These are phyloP conservation scores for Julus scandinavius DNA, from an alignment of 2,888 invertebrate genomes.

Conservation along the genomic window DNA sequence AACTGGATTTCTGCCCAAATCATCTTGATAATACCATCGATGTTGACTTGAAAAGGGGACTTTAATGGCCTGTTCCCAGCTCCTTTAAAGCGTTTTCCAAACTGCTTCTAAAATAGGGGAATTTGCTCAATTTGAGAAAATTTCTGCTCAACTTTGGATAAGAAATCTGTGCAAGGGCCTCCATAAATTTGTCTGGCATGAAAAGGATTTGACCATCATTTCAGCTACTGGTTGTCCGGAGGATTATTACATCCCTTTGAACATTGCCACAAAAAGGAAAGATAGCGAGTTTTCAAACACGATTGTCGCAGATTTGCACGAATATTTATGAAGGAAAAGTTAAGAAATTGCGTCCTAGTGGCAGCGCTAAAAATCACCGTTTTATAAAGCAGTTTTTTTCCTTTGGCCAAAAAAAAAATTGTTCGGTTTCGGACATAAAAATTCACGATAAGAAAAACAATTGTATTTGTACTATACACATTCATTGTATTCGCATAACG, in stretches of 20 bases:
- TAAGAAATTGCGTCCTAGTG: neutral
- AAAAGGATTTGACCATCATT: neutral
- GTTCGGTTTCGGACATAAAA: neutral
- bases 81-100: neutral
- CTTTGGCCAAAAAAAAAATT: neutral
- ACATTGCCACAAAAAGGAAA: neutral
- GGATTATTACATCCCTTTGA: conserved; percentile 14
- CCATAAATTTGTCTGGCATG: neutral
- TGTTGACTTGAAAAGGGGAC: neutral
- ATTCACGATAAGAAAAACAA: conserved; percentile 12
- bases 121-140: conserved; percentile 11
- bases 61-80: neutral
- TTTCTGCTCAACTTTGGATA: neutral
- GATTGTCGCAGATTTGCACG: neutral
- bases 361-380: neutral
- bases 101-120: neutral
- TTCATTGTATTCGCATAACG: conserved; percentile 1
- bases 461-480: neutral
- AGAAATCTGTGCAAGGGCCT: neutral
- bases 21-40: neutral
- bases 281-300: conserved; percentile 2
- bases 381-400: neutral
- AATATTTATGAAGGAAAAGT: neutral
- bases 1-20: neutral
- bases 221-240: neutral